Evolutionary conservation across 2,888 invertebrate species (phyloP).

Genomic region (Plebejus melissa): DNA sequence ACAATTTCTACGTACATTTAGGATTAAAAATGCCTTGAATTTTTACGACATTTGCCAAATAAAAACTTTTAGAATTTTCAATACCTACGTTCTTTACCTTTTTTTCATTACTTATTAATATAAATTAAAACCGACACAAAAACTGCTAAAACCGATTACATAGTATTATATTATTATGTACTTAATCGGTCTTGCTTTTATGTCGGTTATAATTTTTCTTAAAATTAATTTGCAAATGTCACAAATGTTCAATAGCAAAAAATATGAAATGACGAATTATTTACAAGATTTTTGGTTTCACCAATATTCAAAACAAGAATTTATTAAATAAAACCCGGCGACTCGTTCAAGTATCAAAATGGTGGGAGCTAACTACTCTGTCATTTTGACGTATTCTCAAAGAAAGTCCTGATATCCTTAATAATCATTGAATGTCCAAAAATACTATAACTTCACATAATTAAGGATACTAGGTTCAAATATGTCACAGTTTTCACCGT

Average conservation of each 20-base stretch:
- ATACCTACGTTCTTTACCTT: no score
- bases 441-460: no score
- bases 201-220: background rate
- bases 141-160: no score
- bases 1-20: slow-evolving; percentile 25
- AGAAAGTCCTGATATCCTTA: background rate
- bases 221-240: slow-evolving; percentile 15
- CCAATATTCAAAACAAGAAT: slow-evolving; percentile 1
- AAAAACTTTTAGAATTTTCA: background rate
- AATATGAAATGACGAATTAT: slow-evolving; percentile 5
- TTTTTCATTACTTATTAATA: no score
- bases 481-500: background rate
- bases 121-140: no score
- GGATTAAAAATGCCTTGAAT: background rate
- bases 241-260: background rate
- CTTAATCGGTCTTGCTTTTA: background rate
- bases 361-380: background rate
- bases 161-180: no score
- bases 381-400: background rate
- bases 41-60: background rate
- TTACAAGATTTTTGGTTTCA: slow-evolving; percentile 11
- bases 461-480: no score
- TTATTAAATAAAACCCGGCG: background rate
- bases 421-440: background rate
- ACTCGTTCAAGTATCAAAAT: background rate